Evolutionary conservation across 2,797 vertebrate genomes (phyloP).

Genomic region (Halcyon badia): DNA sequence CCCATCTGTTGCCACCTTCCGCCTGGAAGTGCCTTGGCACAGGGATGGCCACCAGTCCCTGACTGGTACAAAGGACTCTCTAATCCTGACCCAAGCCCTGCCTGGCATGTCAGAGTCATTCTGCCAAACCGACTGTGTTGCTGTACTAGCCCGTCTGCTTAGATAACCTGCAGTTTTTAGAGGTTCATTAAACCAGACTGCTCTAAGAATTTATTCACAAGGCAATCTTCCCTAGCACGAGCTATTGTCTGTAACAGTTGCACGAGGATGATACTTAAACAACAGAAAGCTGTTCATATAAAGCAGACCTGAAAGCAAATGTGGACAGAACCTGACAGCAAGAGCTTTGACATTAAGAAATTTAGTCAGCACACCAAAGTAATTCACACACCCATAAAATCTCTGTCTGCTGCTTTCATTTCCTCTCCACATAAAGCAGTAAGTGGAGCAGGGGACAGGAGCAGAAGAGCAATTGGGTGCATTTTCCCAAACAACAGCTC

Average conservation of each 20-base stretch:
- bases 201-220: not conserved
- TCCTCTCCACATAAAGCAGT: not conserved
- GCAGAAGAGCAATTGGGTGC: not conserved
- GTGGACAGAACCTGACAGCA: not conserved
- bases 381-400: not conserved
- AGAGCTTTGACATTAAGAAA: constrained; percentile 17
- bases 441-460: not conserved
- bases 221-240: not conserved
- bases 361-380: not conserved
- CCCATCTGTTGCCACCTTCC: constrained; percentile 23
- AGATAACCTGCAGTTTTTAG: not conserved
- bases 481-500: not conserved
- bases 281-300: not conserved
- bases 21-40: not conserved
- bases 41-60: not conserved
- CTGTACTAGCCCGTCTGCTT: not conserved
- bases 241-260: not conserved
- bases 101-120: not conserved
- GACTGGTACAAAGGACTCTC: not conserved
- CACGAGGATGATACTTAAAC: not conserved
- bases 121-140: not conserved
- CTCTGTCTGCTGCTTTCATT: not conserved
- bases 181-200: not conserved
- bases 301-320: not conserved
- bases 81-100: not conserved